Evolutionary conservation across 2,888 invertebrate genomes (phyloP).

Genomic region (Cataglyphis albicans): DNA sequence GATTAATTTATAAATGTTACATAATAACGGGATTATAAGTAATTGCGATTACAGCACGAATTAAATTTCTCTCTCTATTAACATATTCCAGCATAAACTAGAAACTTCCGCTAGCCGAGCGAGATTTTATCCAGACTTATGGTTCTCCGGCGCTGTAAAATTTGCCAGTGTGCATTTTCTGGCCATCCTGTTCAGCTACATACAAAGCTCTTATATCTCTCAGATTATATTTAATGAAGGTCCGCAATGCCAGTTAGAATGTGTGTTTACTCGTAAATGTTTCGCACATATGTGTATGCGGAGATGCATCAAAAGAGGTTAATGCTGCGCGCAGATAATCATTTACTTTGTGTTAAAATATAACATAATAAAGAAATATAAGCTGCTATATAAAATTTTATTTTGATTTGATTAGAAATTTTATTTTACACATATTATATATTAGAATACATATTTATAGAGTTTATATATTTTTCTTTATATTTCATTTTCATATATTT

Average conservation of each 20-base stretch:
- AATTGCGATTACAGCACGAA: constrained; percentile 29
- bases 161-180: constrained; percentile 43
- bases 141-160: constrained; percentile 50
- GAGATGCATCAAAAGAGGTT: constrained; percentile 3
- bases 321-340: constrained; percentile 31
- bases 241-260: constrained; percentile 46
- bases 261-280: constrained; percentile 35
- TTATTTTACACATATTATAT: neutral
- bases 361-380: constrained; percentile 1
- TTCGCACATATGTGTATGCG: constrained; percentile 1
- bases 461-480: no score
- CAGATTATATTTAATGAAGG: constrained; percentile 69
- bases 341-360: constrained; percentile 17
- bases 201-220: constrained; percentile 61
- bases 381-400: neutral
- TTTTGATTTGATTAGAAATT: neutral
- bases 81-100: constrained; percentile 36
- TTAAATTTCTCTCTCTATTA: constrained; percentile 44
- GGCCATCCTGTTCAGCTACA: constrained; percentile 47
- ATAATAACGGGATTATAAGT: constrained; percentile 28
- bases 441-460: no score
- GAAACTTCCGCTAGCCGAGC: constrained; percentile 17
- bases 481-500: neutral
- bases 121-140: constrained; percentile 51
- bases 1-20: constrained; percentile 7